Evolutionary conservation across 2,113 vertebrate species (phyloP).

Genomic region (Gyps fulvus): DNA sequence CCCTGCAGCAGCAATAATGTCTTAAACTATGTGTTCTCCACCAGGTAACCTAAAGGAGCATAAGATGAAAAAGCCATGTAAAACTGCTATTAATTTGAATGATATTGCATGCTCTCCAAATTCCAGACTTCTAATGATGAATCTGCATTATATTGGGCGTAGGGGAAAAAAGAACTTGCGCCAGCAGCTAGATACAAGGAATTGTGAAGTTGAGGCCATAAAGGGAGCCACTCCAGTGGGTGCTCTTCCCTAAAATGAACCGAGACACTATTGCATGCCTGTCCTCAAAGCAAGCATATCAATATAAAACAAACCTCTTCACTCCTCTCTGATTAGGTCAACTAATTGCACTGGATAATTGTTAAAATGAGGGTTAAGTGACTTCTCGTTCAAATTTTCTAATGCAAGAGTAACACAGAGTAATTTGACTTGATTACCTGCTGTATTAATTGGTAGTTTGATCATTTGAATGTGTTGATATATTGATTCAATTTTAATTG

Average conservation of each 20-base stretch:
- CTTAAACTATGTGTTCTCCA: background rate
- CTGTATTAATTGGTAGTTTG: background rate
- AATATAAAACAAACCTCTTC: background rate
- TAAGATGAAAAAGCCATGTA: background rate
- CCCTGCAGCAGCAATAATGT: background rate
- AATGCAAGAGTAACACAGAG: background rate
- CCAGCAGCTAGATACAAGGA: background rate
- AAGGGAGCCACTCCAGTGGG: background rate
- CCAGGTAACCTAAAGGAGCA: background rate
- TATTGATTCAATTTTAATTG: conserved; percentile 4
- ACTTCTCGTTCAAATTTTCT: background rate
- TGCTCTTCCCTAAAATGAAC: background rate
- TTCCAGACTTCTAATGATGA: background rate
- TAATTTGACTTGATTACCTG: background rate
- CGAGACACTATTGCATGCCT: fast-evolving
- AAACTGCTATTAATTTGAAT: background rate
- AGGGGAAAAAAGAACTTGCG: background rate
- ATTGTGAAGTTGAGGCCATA: background rate
- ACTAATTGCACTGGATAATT: background rate
- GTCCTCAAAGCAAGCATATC: background rate
- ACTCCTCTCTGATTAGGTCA: background rate
- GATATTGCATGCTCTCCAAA: background rate
- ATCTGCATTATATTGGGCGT: background rate
- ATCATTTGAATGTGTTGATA: background rate
- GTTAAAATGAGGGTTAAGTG: background rate